Base-by-base conservation (phyloP, 2,888 invertebrate species). In the Rhodophaea formosa region DNA sequence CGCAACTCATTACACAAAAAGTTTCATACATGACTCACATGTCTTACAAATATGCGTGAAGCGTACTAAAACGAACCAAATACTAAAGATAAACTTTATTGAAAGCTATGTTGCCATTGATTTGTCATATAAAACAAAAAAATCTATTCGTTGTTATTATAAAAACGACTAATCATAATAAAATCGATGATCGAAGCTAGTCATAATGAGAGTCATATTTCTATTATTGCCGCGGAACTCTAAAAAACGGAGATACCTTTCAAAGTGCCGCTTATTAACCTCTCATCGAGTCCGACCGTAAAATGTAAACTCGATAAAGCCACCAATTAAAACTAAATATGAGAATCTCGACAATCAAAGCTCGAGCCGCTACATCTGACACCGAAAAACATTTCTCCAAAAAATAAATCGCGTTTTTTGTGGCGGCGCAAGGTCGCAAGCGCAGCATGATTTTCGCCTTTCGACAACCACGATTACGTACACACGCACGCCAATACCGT, bases 321-420 rank as follows among this genome's bases (percentile, higher is more conserved):
- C 89, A 91, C 91, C 91, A 91, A 91, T 91, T 91, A 91, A 91
- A 91, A 90, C 90, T 90, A 89, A 90, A 91, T 87, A 91, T 89
- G 91, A 91, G 90, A 90, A 88, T 85, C 79, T 88, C 84, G 80
- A 86, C 87, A 90, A 87, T 91, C 91, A 91, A 90, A 90, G 90
- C 86, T 78, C 77, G 76, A 81, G 88, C 91, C 90, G 90, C 90
- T 88, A 86, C 80, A 88, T 87, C 88, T 88, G 86, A 90, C 88
- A 88, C 88, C 86, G 84, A 84, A 77, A 70, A 86, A 78, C 81
- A 81, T 86, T 88, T 86, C 83, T 79, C 80, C 79, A 82, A 88
- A 88, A 88, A 87, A 82, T 82, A 79, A 82, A 85, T 84, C 84
- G 84, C 80, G 72, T 87, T 89, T 89, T 88, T 87, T 87, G 75